Evolutionary conservation across 2,888 invertebrate genomes (phyloP), one percentile per base, ranked within the genome.

Genomic region (Theretra japonica): DNA sequence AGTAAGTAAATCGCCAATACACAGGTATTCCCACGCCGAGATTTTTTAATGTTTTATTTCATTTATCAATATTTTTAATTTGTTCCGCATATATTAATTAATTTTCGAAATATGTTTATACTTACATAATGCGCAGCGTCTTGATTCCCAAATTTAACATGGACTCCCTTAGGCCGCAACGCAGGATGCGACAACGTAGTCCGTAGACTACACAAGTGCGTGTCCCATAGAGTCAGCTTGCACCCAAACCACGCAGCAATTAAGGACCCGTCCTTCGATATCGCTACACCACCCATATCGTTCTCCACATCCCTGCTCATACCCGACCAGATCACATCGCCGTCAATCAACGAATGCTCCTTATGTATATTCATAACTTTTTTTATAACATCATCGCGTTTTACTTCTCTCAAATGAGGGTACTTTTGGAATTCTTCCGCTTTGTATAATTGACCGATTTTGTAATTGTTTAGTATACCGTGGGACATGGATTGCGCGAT

Each of bases 201-300:
- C 68, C 91, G 82, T 19, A 95, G 79, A 60, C 84, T 90, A 75
- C 93, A 93, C 56, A 89, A 74, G 74, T 92, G 89, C 0, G 92
- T 88, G 75, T 95, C 95, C 95, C 95, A 95, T 48, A 95, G 72
- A 0, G 94, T 94, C 70, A 95, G 78, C 74, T 94, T 94, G 58
- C 88, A 86, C 0, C 94, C 95, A 71, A 94, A 94, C 95, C 94
- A 95, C 1, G 94, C 94, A 0, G 95, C 95, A n/a, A 94, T 93
- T 72, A 94, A 77, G 0, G 95, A 95, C 0, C 95, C 94, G 33
- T 94, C 95, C 65, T 91, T 90, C 0, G 94, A 94, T 75, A 95
- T 90, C 17, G 92, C 93, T 6, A 92, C 90, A 2, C 90, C 92
- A 0, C 93, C 93, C 91, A 94, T 92, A 48, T 87, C 86, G n/a